Base-by-base conservation (phyloP, 2,797 vertebrate species). In the Spheniscus humboldti region DNA sequence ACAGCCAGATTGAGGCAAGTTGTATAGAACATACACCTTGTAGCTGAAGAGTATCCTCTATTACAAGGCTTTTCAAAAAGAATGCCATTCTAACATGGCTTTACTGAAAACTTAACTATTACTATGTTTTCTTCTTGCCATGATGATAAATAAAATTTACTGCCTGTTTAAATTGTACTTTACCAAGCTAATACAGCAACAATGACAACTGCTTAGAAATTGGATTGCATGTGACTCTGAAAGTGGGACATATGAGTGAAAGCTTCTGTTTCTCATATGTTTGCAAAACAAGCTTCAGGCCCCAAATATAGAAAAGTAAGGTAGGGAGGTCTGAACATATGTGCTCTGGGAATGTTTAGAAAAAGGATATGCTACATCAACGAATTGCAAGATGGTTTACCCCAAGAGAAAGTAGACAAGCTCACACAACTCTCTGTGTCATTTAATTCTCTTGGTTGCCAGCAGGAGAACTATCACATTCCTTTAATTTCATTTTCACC, bases 281-380 rank as follows among this genome's bases (percentile, higher is more conserved):
- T 90, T 94, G 50, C 73, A 93, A 95, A 96, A 92, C 73, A 95
- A 93, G 76, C 73, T 95, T 69, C 57, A 62, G 66, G 73, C 11
- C 27, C 55, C 67, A 94, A 94, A 77, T 88, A 88, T 6, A 86
- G 79, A 90, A 92, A 88, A 95, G 71, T 13, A 79, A 95, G 85
- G 80, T 72, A 92, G 18, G 73, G 83, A 95, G 69, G 69, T 84
- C 79, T 92, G 47, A 94, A 92, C 55, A 82, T 81, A 81, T 59
- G 45, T 90, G 79, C 69, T 86, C 33, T 92, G 76, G 79, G 66
- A 95, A 94, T 75, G 62, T 86, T 96, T 81, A 88, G 76, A 62
- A 45, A 95, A 94, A 93, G 35, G 72, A 84, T 62, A 84, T 75
- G 87, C 57, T 85, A 92, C 68, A 88, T 83, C 75, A 94, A 27